These are phyloP conservation scores for Zapus hudsonius DNA, from an alignment of 2,113 vertebrate species.

Conservation along the genomic window DNA sequence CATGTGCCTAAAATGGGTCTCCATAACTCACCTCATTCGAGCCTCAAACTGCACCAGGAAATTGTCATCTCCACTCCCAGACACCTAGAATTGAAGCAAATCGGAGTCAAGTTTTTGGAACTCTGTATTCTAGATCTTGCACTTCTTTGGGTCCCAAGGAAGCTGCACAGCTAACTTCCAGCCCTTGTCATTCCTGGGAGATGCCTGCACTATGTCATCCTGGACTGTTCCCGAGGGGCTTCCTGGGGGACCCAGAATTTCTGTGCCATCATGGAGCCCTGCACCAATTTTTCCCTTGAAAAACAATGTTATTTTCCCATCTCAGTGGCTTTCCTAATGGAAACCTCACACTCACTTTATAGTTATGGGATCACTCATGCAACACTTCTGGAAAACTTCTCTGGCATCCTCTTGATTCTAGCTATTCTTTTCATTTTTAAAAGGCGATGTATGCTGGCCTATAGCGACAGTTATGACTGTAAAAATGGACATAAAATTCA, in stretches of 20 bases:
- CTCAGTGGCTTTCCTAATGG: background rate
- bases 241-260: background rate
- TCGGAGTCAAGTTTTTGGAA: background rate
- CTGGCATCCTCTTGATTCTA: background rate
- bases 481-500: background rate
- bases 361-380: background rate
- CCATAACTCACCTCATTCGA: background rate
- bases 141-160: too few species aligned
- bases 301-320: background rate
- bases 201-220: too few species aligned
- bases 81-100: background rate
- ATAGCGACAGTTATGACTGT: background rate
- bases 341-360: background rate
- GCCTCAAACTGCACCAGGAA: background rate
- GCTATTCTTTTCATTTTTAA: background rate
- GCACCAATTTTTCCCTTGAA: background rate
- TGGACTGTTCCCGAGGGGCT: too few species aligned
- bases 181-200: too few species aligned
- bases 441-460: background rate
- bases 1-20: background rate
- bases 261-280: rapidly evolving
- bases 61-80: background rate
- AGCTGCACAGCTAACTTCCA: too few species aligned
- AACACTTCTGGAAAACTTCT: background rate
- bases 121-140: too few species aligned